Evolutionary conservation across 2,888 invertebrate genomes (phyloP).

Genomic region (Drosophila putrida): DNA sequence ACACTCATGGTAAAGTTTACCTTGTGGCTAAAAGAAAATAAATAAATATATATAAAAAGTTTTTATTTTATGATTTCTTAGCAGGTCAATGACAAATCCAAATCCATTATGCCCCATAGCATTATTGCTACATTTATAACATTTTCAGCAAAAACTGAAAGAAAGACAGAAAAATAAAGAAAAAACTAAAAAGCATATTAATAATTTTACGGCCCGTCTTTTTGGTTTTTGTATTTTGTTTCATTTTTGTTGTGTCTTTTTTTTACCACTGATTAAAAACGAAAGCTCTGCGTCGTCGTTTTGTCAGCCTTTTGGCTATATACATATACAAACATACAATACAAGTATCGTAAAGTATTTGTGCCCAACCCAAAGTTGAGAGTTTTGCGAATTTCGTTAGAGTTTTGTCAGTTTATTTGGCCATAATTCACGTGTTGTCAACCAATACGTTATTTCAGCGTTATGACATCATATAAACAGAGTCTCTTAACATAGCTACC

Average conservation of each 20-base stretch:
- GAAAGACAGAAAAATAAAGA: conserved; percentile 11
- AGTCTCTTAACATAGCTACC: conserved; percentile 28
- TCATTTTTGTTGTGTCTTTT: conserved; percentile 3
- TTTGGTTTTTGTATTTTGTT: conserved; percentile 22
- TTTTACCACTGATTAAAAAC: conserved; percentile 70
- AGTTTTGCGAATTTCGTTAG: conserved; percentile 42
- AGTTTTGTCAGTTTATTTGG: conserved; percentile 41
- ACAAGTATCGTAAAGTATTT: conserved; percentile 13
- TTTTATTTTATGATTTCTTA: conserved; percentile 48
- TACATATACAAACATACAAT: background rate
- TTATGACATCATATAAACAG: conserved; percentile 70
- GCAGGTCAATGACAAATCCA: conserved; percentile 75
- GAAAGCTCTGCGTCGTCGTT: conserved; percentile 51
- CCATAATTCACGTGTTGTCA: conserved; percentile 76
- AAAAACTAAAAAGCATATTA: conserved; percentile 41
- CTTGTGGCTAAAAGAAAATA: conserved; percentile 57
- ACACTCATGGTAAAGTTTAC: conserved; percentile 22
- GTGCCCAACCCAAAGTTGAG: conserved; percentile 66
- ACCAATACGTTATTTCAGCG: conserved; percentile 57
- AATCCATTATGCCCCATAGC: no score
- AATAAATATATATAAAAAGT: conserved; percentile 38
- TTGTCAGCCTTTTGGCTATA: conserved; percentile 27
- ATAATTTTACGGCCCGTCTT: conserved; percentile 46
- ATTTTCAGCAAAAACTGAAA: conserved; percentile 24
- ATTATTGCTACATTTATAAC: conserved; percentile 37